These are phyloP conservation scores for Venustoraphidia nigricollis DNA, from an alignment of 2,888 invertebrate genomes.

Conservation along the genomic window DNA sequence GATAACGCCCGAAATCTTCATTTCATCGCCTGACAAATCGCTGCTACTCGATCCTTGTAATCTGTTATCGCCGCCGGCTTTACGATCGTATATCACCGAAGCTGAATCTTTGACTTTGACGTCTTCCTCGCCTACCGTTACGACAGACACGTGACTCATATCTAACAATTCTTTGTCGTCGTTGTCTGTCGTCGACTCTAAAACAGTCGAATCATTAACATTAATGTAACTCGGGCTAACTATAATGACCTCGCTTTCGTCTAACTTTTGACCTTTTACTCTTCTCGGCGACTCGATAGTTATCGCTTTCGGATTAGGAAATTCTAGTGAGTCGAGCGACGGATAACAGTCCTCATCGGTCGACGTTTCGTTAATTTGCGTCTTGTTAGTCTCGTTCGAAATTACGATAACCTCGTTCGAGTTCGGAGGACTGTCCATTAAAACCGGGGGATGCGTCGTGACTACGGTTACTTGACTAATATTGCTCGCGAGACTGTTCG, in stretches of 20 bases:
- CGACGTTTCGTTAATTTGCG: conserved; percentile 48
- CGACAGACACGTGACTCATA: conserved; percentile 83
- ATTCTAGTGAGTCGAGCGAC: conserved; percentile 60
- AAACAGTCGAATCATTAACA: conserved; percentile 48
- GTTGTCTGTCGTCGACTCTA: conserved; percentile 30
- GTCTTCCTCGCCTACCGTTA: conserved; percentile 68
- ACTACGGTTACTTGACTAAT: conserved; percentile 72
- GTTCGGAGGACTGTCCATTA: conserved; percentile 42
- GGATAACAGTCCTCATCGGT: conserved; percentile 60
- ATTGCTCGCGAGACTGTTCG: conserved; percentile 60
- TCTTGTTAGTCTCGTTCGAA: conserved; percentile 60
- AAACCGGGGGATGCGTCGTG: conserved; percentile 67
- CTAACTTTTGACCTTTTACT: conserved; percentile 48
- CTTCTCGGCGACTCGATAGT: conserved; percentile 25
- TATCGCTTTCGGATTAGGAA: conserved; percentile 25
- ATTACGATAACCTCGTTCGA: conserved; percentile 61
- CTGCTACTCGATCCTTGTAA: conserved; percentile 25
- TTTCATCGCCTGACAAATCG: conserved; percentile 20
- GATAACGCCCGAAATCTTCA: too few relatives aligned
- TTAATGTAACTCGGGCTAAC: conserved; percentile 51
- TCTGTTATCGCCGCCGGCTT: conserved; percentile 14
- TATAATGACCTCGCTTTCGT: conserved; percentile 76
- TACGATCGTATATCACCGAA: conserved; percentile 21
- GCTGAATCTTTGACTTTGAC: conserved; percentile 59
- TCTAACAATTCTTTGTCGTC: conserved; percentile 36